Evolutionary conservation across 2,113 vertebrate genomes (phyloP).

Genomic region (Saccopteryx bilineata): DNA sequence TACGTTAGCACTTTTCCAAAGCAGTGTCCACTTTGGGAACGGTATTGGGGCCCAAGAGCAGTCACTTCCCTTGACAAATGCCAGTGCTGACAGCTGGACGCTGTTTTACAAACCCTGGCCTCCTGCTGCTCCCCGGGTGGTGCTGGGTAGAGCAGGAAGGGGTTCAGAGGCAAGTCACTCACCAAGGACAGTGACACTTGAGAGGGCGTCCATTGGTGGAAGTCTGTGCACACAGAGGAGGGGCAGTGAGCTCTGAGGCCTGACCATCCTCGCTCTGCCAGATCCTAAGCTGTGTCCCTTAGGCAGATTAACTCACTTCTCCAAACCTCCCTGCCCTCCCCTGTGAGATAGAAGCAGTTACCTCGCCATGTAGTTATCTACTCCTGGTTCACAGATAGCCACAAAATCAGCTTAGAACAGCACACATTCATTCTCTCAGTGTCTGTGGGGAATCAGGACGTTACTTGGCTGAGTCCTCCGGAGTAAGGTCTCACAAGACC

Average conservation of each 20-base stretch:
- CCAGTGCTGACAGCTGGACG: constrained; percentile 83
- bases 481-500: background rate
- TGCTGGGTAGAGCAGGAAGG: constrained; percentile 3
- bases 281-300: background rate
- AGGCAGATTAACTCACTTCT: background rate
- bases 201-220: background rate
- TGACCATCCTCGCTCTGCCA: background rate
- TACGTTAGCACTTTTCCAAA: constrained; percentile 86
- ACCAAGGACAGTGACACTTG: background rate
- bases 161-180: background rate
- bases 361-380: background rate
- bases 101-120: constrained; percentile 82
- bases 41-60: constrained; percentile 82
- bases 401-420: background rate
- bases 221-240: background rate
- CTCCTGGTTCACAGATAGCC: background rate
- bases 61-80: constrained; percentile 88
- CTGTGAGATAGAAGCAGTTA: background rate
- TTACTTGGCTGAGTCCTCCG: background rate
- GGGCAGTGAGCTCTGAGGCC: background rate
- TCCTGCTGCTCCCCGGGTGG: background rate
- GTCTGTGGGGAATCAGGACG: fast-evolving
- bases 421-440: fast-evolving
- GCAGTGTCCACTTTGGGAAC: constrained; percentile 86
- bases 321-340: background rate